phyloP scores from a whole-genome alignment of 2,888 invertebrate genomes.

The Trichogramma evanescens region DNA sequence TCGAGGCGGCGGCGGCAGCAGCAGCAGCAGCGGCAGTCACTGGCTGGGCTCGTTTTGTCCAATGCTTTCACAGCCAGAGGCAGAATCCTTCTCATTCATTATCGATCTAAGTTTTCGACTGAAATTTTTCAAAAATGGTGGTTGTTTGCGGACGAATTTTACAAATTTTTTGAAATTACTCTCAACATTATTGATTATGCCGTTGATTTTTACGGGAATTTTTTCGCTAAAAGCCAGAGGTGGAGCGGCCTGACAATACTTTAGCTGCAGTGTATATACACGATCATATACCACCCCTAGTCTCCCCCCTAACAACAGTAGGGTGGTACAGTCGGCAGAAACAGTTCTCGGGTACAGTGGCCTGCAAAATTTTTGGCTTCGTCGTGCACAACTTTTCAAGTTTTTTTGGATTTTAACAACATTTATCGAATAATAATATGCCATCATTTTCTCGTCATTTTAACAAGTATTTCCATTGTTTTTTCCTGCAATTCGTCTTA shows the following conservation, averaged over 20 bases:
- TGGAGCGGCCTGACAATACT: conserved; percentile 45
- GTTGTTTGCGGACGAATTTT: conserved; percentile 33
- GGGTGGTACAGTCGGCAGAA: conserved; percentile 44
- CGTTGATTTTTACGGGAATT: conserved; percentile 29
- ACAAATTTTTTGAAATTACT: conserved; percentile 32
- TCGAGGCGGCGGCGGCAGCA: conserved; percentile 33
- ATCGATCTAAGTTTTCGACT: neutral
- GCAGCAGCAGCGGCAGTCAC: conserved; percentile 4
- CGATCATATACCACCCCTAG: conserved; percentile 49
- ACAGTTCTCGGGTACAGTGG: conserved; percentile 15
- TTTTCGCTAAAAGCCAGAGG: conserved; percentile 41
- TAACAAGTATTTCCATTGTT: too few species aligned
- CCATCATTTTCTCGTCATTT: too few species aligned
- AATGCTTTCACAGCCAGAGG: conserved; percentile 36
- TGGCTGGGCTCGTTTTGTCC: conserved; percentile 40
- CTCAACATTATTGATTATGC: conserved; percentile 12
- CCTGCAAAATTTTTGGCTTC: conserved; percentile 3
- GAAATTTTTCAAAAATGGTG: conserved; percentile 44
- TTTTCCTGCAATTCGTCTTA: too few species aligned
- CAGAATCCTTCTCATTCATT: conserved; percentile 32
- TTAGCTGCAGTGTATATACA: conserved; percentile 44
- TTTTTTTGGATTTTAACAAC: neutral
- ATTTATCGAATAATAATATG: too few species aligned
- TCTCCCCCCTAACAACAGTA: conserved; percentile 47
- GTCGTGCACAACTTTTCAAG: conserved; percentile 14